These are phyloP conservation scores for Cistogaster globosa DNA, from an alignment of 2,888 invertebrate genomes.

Conservation along the genomic window DNA sequence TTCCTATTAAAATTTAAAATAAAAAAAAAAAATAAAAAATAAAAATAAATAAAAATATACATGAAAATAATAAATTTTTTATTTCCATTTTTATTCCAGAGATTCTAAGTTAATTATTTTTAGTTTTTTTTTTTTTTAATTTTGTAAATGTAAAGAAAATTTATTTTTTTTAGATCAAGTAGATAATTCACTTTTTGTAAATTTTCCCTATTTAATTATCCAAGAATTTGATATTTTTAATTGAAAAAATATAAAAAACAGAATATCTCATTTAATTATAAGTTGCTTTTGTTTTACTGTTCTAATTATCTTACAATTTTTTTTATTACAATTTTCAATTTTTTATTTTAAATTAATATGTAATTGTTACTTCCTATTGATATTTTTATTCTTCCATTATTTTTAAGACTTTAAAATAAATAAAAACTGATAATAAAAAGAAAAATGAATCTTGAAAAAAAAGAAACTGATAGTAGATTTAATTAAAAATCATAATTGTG, in stretches of 20 bases:
- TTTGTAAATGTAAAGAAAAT: slow-evolving; percentile 44
- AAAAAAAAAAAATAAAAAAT: too few relatives aligned
- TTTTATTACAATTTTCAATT: slow-evolving; percentile 46
- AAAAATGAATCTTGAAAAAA: slow-evolving; percentile 1
- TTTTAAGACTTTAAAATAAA: slow-evolving; percentile 44
- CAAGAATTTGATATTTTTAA: slow-evolving; percentile 12
- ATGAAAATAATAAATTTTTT: neutral
- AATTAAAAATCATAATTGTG: neutral
- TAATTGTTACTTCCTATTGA: slow-evolving; percentile 67
- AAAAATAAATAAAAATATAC: too few relatives aligned
- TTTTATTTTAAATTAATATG: too few relatives aligned
- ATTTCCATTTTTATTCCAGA: slow-evolving; percentile 26
- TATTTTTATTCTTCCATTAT: slow-evolving; percentile 65
- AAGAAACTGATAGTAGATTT: neutral
- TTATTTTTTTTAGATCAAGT: neutral
- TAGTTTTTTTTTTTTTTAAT: slow-evolving; percentile 7
- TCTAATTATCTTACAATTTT: slow-evolving; percentile 24
- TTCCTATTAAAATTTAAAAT: neutral
- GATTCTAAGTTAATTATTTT: slow-evolving; percentile 12
- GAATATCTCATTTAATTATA: slow-evolving; percentile 61
- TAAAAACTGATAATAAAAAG: slow-evolving; percentile 42
- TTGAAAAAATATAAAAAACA: neutral
- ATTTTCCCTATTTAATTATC: slow-evolving; percentile 28
- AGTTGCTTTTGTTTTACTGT: slow-evolving; percentile 48
- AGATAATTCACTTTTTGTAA: slow-evolving; percentile 15